Base-by-base conservation (phyloP, 2,797 vertebrate genomes). In the Hybognathus amarus region DNA sequence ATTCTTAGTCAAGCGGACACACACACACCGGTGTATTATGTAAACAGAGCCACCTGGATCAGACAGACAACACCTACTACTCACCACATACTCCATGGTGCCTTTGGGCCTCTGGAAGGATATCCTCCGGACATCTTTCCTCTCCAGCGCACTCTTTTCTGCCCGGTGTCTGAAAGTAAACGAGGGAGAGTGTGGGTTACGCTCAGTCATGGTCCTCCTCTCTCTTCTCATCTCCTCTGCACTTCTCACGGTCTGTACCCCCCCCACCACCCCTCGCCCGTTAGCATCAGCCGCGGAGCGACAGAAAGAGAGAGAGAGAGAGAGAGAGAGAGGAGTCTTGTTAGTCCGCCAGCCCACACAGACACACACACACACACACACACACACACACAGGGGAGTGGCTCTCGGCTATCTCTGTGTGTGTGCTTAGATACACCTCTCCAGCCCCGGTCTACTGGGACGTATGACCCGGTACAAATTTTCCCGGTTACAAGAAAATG, bases 31-130 rank as follows among this genome's bases (percentile, higher is more conserved):
- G 52, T 38, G 66, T 45, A 78, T 61, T 66, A 76, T 61, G 78
- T 78, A 75, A 87, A 80, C 71, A 71, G 18, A 74, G 30, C 22
- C 56, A 64, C 66, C 56, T 83, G 82, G 63, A 69, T 33, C n/a
- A 83, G 73, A 67, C 63, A 68, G 71, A 76, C 45, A 68, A 42
- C 40, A 61, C 40, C 42, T 73, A 54, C 33, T 75, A 95, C 96
- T 96, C 93, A 96, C 96, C 77, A 93, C 93, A 85, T 96, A 96
- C 86, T 96, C 95, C 89, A 94, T 89, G 89, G 95, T 95, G 84
- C 96, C 96, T 92, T 93, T 96, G 87, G 96, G 96, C 87, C 90
- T 96, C 89, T 96, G 96, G 91, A 96, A 96, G 89, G 96, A 96
- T 94, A 96, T 95, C 85, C 95, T 92, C 78, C 96, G 92, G 78